Conservation (phyloP, 2,113 vertebrate species). For the Grantiella picta region DNA sequence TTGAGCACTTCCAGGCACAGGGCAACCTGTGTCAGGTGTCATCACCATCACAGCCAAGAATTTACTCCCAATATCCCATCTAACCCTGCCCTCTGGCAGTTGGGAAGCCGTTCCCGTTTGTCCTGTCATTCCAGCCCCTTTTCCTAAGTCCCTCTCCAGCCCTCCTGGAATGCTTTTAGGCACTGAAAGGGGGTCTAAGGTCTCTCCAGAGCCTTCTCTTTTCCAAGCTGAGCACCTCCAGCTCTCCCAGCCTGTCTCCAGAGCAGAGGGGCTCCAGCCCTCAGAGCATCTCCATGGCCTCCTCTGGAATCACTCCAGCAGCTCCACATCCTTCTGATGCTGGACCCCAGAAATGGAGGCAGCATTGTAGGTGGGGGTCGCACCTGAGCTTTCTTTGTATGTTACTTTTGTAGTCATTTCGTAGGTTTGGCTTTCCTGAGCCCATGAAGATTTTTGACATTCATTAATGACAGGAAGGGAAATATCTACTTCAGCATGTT, state of each 20-base stretch:
- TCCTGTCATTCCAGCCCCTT: not conserved
- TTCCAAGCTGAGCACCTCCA: not conserved
- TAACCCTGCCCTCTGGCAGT: not conserved
- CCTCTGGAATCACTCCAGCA: too few relatives aligned
- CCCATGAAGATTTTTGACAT: not conserved
- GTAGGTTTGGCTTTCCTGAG: not conserved
- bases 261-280: too few relatives aligned
- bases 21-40: not conserved
- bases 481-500: not conserved
- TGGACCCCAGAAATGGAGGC: not conserved
- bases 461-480: not conserved
- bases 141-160: not conserved
- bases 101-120: not conserved
- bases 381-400: not conserved
- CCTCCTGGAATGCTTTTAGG: not conserved
- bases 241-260: too few relatives aligned
- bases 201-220: not conserved
- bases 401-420: too few relatives aligned
- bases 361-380: not conserved
- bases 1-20: not conserved
- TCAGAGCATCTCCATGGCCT: too few relatives aligned
- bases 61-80: not conserved
- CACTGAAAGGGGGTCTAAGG: not conserved
- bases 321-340: not conserved
- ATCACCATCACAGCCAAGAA: not conserved